Base-by-base conservation (phyloP, 1,140 invertebrate species). In the Drosophila kohkoa region DNA sequence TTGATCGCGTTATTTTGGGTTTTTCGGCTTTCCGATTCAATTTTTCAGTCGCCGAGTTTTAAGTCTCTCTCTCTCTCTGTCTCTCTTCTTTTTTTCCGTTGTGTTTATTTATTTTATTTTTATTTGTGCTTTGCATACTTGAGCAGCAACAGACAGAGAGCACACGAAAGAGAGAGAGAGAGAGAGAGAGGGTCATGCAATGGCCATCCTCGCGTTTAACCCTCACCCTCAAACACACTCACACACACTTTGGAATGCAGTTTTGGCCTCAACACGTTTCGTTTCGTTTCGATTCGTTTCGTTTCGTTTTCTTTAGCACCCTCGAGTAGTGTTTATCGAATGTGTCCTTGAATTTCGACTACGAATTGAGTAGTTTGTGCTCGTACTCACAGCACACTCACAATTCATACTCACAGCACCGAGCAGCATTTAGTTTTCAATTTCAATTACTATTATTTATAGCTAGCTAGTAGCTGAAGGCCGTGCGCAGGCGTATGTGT, bases 71-170 rank as follows among this genome's bases (percentile, higher is more conserved):
- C 4, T 72, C 64, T 46, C 16, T 13, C 45, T 65, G 41, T 28
- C 11, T 62, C 38, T 5, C 1, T 13, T 54, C 38, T 57, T 49
- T 13, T 15, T 57, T 6, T 38, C 20, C 20, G 8, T 62, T 64
- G 8, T 69, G 60, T 43, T 35, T 11, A 25, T 25, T 57, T 51
- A 52, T 5, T 3, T 28, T 54, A 58, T 63, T 57, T 45, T 45
- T 60, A 57, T 45, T 25, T 69, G 60, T 79, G 76, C 81, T 65
- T 63, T 82, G 81, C 80, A 82, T 82, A 79, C 68, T 73, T 68
- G 59, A 79, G 28, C 35, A 76, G 58, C 57, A 8, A 41, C 32
- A 13, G 35, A 52, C 3, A 52, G 20, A 45, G 63, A 16, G 5
- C 20, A 2, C 20, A 20, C 20, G 20, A 20, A 20, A 3, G 20